These are phyloP conservation scores for Chymomyza procnemis DNA, from an alignment of 2,888 invertebrate species.

Conservation along the genomic window DNA sequence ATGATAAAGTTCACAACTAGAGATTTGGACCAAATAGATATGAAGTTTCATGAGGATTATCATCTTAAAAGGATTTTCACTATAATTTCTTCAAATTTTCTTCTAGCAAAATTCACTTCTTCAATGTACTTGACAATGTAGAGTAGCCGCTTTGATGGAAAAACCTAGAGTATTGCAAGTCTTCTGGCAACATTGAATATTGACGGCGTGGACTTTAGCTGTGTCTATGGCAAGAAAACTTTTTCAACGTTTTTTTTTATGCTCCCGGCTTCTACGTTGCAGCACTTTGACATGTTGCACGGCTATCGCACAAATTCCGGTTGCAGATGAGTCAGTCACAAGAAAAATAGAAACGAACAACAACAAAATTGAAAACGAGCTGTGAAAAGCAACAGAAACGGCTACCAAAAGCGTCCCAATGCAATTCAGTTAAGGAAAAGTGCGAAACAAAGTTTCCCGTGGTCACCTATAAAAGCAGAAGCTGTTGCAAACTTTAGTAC, in stretches of 20 bases:
- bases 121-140: too few relatives aligned
- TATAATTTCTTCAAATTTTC: too few relatives aligned
- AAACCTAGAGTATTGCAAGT: not conserved
- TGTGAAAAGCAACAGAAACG: not conserved
- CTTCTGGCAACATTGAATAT: not conserved
- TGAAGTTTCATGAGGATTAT: too few relatives aligned
- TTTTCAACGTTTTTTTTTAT: conserved; percentile 46
- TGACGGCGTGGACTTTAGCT: conserved; percentile 12
- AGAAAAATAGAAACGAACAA: not conserved
- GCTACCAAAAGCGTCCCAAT: conserved; percentile 46
- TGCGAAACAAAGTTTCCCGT: conserved; percentile 46
- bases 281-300: conserved; percentile 67
- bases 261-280: conserved; percentile 24
- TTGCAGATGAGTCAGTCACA: conserved; percentile 69
- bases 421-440: conserved; percentile 55
- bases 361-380: not conserved
- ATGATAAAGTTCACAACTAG: too few relatives aligned
- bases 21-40: too few relatives aligned
- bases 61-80: too few relatives aligned
- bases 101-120: too few relatives aligned
- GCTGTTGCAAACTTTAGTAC: conserved; percentile 27
- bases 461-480: conserved; percentile 9
- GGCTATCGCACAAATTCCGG: conserved; percentile 66
- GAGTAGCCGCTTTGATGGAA: too few relatives aligned
- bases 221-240: conserved; percentile 54